Evolutionary conservation across 2,797 vertebrate genomes (phyloP), one percentile per base, ranked within the genome.

Genomic region (Diglossa cyanea): DNA sequence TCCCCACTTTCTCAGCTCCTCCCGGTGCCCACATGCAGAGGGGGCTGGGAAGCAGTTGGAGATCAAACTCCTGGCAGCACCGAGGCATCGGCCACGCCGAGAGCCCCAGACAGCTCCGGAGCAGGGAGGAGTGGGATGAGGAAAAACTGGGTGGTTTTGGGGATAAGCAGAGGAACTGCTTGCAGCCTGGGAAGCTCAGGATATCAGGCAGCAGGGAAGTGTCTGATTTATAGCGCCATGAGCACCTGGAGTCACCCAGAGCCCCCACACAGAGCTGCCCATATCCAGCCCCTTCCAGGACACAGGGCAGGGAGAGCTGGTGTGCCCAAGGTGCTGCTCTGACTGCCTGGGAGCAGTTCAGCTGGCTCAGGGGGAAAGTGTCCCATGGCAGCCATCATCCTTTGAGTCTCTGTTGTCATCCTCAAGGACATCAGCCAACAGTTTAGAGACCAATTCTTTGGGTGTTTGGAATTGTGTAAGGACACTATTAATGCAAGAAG

Each of bases 51-150:
- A 93, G 76, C 91, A 84, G 53, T 90, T 86, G 91, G 95, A 94
- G 89, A 81, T 75, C 90, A 68, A 96, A 86, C 81, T 93, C 79
- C 83, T 86, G 92, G 89, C 86, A 94, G 76, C 2, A 1, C 73
- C 9, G 0, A 91, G 47, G 90, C 92, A 63, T 35, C 23, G 35
- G 88, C 79, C 81, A 0, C 25, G 16, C 90, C 0, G 31, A 67
- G 89, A 96, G 61, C 94, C 79, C 5, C 0, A 68, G n/a, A 86
- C 75, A 70, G 42, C 60, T 77, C 79, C 0, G 1, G 75, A 92
- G 91, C 77, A 85, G 54, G 90, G 68, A 96, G 72, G 58, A 93
- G 78, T 87, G 65, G 90, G 93, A 89, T 73, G 78, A 65, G 88
- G 2, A 2, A 73, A 62, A 75, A 60, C 25, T 8, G 4, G 39